These are phyloP conservation scores for Pitta sordida DNA, from an alignment of 2,113 vertebrate genomes.

Conservation along the genomic window DNA sequence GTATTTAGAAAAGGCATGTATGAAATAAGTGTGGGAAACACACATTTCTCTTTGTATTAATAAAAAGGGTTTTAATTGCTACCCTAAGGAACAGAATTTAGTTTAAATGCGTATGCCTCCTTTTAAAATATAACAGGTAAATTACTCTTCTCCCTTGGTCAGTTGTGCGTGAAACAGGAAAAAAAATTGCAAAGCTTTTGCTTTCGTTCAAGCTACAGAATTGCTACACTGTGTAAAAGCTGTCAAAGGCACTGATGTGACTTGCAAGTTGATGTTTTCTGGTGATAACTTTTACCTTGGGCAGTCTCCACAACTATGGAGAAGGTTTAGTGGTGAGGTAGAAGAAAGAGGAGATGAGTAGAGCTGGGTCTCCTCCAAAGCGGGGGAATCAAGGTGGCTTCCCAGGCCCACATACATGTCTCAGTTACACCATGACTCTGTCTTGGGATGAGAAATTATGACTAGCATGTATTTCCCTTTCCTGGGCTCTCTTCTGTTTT, in stretches of 20 bases:
- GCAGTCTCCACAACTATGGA: background rate
- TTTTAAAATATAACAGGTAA: background rate
- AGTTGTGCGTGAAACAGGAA: background rate
- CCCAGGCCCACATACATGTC: fast-evolving
- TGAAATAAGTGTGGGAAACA: background rate
- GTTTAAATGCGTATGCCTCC: background rate
- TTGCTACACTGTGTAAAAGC: background rate
- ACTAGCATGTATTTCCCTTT: background rate
- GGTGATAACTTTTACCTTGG: background rate
- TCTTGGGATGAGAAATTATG: background rate
- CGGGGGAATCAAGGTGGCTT: fast-evolving
- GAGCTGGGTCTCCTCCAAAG: background rate
- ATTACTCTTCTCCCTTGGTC: background rate
- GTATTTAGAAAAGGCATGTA: background rate
- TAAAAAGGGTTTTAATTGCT: background rate
- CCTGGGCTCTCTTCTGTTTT: background rate
- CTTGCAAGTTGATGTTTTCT: background rate
- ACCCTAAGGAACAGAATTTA: background rate
- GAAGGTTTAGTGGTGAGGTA: background rate
- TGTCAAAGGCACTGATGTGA: background rate
- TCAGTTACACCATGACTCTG: background rate
- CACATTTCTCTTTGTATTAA: background rate
- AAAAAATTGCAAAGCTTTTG: background rate
- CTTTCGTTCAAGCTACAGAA: background rate
- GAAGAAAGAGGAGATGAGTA: background rate